Evolutionary conservation across 2,113 vertebrate genomes (phyloP).

Genomic region (Orthochromis indermauri): DNA sequence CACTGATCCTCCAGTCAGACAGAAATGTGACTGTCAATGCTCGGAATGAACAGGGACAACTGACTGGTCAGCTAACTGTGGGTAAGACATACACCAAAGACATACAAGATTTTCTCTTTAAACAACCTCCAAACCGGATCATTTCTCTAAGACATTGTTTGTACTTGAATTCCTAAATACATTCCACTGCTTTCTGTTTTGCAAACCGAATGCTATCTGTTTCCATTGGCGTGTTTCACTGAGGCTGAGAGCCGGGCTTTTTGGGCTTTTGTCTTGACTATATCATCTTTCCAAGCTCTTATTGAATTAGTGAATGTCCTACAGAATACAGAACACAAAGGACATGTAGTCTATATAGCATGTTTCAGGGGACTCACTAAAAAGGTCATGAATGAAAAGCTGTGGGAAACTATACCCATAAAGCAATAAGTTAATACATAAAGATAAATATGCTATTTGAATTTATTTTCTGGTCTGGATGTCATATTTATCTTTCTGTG

Average conservation of each 20-base stretch:
- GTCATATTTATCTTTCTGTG: not conserved
- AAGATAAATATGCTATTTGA: not conserved
- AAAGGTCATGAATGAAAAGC: not conserved
- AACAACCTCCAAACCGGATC: not conserved
- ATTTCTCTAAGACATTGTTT: conserved; percentile 25
- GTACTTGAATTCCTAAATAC: conserved; percentile 20
- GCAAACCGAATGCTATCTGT: conserved; percentile 28
- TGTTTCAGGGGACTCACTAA: not conserved
- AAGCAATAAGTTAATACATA: not conserved
- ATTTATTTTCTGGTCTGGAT: not conserved
- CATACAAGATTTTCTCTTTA: not conserved
- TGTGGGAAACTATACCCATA: not conserved
- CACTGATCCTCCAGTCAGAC: conserved; percentile 93
- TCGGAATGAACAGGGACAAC: conserved; percentile 88
- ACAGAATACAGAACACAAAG: not conserved
- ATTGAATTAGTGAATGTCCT: conserved; percentile 30
- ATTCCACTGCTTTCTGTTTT: conserved; percentile 31
- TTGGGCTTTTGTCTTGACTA: not conserved
- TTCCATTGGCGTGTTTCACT: conserved; percentile 38
- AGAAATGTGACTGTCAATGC: conserved; percentile 97
- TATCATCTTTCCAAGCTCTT: conserved; percentile 23
- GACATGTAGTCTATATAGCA: not conserved
- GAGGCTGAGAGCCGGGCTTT: not conserved
- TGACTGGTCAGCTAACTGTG: conserved; percentile 95
- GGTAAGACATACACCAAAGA: conserved; percentile 77